A percentile compares a stretch with the other conserved stretches of the same genome.
These are phyloP conservation scores for Creontiades dilutus DNA, from an alignment of 2,888 invertebrate genomes.

Conservation along the genomic window DNA sequence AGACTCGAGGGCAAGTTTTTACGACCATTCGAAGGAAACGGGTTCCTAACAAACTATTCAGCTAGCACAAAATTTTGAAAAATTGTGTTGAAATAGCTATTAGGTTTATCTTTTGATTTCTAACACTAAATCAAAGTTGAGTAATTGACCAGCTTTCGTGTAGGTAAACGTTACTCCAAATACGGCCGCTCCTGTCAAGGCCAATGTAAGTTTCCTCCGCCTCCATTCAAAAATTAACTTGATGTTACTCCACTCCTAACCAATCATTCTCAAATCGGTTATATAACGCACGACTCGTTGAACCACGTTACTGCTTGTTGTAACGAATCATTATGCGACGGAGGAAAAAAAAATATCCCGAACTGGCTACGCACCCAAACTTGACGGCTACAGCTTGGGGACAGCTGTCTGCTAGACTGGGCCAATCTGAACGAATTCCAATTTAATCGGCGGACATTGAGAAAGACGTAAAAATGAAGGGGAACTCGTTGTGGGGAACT, in stretches of 20 bases:
- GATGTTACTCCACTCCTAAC: slow-evolving; percentile 12
- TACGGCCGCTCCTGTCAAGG: too few relatives aligned
- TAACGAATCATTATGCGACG: background rate
- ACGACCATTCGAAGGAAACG: too few relatives aligned
- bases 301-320: background rate
- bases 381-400: background rate
- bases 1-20: too few relatives aligned
- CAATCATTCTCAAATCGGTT: slow-evolving; percentile 3
- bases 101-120: too few relatives aligned
- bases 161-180: too few relatives aligned
- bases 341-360: background rate
- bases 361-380: background rate
- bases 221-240: background rate
- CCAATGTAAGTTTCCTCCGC: too few relatives aligned
- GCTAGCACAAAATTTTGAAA: too few relatives aligned
- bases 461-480: slow-evolving; percentile 31
- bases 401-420: background rate
- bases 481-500: background rate
- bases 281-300: slow-evolving; percentile 7
- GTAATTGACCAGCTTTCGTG: too few relatives aligned
- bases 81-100: too few relatives aligned
- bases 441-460: slow-evolving; percentile 24
- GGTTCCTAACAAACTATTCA: too few relatives aligned
- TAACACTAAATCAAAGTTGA: too few relatives aligned
- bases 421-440: slow-evolving; percentile 22